Conservation (phyloP, 2,888 invertebrate genomes). For the Aphidoletes aphidimyza region DNA sequence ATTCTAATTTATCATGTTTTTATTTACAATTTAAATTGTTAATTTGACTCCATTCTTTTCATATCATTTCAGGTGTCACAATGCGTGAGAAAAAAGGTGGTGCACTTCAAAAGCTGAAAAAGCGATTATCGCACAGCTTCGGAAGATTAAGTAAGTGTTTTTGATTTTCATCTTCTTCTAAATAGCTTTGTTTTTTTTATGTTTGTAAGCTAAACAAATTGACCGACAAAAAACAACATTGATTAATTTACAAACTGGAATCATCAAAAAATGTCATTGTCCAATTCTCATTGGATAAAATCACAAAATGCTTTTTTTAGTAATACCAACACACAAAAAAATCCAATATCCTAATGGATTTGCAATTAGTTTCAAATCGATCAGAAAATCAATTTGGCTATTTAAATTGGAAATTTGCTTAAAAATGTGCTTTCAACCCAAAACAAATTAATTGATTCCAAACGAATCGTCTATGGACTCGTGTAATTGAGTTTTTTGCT, state of each 20-base stretch:
- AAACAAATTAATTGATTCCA: slow-evolving; percentile 10
- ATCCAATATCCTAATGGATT: slow-evolving; percentile 11
- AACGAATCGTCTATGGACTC: neutral
- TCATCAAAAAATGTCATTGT: no score
- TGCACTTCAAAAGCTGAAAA: slow-evolving; percentile 93
- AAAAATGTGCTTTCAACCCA: neutral
- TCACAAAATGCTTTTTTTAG: no score
- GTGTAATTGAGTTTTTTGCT: neutral
- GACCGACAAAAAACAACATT: neutral
- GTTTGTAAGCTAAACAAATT: neutral
- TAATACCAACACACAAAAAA: no score
- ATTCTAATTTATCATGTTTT: slow-evolving; percentile 3
- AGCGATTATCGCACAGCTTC: slow-evolving; percentile 95
- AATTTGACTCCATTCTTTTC: neutral
- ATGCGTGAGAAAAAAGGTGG: slow-evolving; percentile 94
- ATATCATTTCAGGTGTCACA: slow-evolving; percentile 75
- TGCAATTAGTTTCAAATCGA: slow-evolving; percentile 5
- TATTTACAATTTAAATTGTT: neutral
- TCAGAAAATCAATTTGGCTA: neutral
- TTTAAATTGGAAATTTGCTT: neutral
- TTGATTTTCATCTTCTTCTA: neutral
- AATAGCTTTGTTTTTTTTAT: neutral
- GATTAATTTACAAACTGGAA: no score
- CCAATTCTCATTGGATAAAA: no score
- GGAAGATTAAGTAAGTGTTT: slow-evolving; percentile 91